Conservation (phyloP, 2,113 vertebrate species). For the Pipa parva region DNA sequence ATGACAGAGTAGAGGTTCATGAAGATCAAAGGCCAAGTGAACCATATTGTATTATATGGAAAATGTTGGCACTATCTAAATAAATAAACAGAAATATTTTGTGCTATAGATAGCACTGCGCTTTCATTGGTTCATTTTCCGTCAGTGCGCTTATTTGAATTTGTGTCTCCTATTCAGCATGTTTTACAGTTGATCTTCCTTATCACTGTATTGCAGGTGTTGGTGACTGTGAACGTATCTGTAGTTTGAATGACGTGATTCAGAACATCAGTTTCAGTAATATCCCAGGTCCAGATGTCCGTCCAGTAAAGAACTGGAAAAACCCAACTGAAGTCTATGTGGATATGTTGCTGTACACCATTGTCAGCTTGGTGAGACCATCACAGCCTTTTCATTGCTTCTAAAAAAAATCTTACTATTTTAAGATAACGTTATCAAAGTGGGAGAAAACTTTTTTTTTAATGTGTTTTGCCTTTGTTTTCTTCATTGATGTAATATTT, state of each 20-base stretch:
- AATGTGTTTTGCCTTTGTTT: too few relatives aligned
- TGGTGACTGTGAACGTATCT: background rate
- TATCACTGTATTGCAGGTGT: background rate
- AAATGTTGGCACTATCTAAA: too few relatives aligned
- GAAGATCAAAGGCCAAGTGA: too few relatives aligned
- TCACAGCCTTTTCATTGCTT: background rate
- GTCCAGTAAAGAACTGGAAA: conserved; percentile 22
- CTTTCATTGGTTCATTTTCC: too few relatives aligned
- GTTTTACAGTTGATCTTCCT: too few relatives aligned
- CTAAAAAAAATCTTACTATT: background rate
- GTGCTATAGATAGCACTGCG: too few relatives aligned
- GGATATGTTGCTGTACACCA: conserved; percentile 2
- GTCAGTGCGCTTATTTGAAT: too few relatives aligned
- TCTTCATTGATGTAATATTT: background rate
- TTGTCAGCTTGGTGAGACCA: conserved; percentile 12
- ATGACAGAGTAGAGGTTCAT: too few relatives aligned
- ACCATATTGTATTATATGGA: too few relatives aligned
- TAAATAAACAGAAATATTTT: too few relatives aligned
- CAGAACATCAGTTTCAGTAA: background rate
- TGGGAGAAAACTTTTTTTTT: background rate
- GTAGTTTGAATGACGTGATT: background rate
- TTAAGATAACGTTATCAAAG: too few relatives aligned
- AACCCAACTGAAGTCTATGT: background rate
- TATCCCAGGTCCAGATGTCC: background rate
- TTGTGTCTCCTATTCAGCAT: too few relatives aligned